A percentile compares a stretch with the other conserved stretches of the same genome.
Conservation (phyloP, 2,888 invertebrate genomes). For the Ophion costatus region DNA sequence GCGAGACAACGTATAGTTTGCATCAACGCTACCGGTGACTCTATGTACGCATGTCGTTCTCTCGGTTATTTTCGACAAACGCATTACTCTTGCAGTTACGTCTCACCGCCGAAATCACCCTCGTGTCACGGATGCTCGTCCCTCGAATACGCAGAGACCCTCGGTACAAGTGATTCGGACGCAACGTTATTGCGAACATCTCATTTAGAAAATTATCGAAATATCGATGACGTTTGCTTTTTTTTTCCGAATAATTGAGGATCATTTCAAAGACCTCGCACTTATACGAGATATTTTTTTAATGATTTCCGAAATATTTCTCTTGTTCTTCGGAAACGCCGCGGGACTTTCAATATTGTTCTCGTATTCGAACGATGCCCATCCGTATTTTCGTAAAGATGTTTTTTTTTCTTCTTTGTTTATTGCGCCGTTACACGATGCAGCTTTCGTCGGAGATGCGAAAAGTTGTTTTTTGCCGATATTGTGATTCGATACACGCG, state of each 20-base stretch:
- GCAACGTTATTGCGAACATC: not conserved
- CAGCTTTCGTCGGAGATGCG: not conserved
- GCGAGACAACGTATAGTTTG: not conserved
- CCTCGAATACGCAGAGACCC: not conserved
- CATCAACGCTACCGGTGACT: constrained; percentile 13
- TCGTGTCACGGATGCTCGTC: not conserved
- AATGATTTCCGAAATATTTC: not conserved
- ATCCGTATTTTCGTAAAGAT: not conserved
- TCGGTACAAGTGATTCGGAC: not conserved
- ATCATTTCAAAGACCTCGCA: not conserved
- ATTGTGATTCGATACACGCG: constrained; percentile 27
- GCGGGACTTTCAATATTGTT: not conserved
- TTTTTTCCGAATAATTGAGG: not conserved
- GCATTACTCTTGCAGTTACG: not conserved
- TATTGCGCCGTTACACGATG: not conserved
- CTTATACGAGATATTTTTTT: not conserved
- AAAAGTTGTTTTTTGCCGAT: not conserved
- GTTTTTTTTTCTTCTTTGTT: not conserved
- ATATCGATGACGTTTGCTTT: not conserved
- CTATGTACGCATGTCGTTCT: not conserved
- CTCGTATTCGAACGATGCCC: constrained; percentile 5
- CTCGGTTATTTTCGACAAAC: constrained; percentile 2
- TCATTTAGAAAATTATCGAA: not conserved
- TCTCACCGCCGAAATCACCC: not conserved
- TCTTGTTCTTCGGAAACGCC: too few relatives aligned